Evolutionary conservation across 2,797 vertebrate species (phyloP).

Genomic region (Steatocranus sp.): DNA sequence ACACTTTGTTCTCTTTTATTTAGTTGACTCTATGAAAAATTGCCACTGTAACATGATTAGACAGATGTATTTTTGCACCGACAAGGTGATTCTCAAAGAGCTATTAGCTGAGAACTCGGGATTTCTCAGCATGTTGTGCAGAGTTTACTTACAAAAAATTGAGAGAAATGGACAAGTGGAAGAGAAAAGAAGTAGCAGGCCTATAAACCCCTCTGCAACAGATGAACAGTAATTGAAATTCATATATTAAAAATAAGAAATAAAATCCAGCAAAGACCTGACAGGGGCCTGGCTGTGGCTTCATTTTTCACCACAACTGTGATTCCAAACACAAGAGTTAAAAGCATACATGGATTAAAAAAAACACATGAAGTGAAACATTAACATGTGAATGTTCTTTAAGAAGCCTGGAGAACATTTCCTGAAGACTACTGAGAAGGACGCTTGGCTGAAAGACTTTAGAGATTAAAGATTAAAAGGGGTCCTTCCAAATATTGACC

Average conservation of each 20-base stretch:
- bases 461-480: neutral
- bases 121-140: neutral
- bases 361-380: neutral
- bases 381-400: neutral
- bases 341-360: neutral
- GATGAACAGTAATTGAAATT: neutral
- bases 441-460: neutral
- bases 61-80: neutral
- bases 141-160: neutral
- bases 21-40: neutral
- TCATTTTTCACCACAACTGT: neutral
- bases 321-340: neutral
- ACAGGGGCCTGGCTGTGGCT: neutral
- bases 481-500: rapidly evolving
- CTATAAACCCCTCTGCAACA: neutral
- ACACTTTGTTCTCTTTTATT: neutral
- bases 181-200: neutral
- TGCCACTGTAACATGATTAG: neutral
- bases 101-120: neutral
- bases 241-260: neutral
- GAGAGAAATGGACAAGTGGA: neutral
- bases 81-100: neutral
- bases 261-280: neutral
- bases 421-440: neutral
- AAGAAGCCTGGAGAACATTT: neutral